Conservation (phyloP, 2,113 vertebrate genomes). For the Phasianus colchicus region DNA sequence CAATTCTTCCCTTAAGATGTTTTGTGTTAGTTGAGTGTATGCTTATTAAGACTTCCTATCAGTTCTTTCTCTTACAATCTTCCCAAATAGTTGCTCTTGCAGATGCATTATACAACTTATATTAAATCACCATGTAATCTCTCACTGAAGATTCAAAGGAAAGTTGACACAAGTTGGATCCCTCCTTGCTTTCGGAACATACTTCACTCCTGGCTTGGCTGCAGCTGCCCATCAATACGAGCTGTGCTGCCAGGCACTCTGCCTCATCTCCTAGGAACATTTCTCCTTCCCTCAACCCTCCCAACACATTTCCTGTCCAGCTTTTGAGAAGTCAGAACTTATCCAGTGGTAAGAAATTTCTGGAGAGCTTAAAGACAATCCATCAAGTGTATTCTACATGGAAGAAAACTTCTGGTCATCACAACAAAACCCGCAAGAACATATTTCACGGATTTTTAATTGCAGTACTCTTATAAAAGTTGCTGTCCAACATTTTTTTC, state of each 20-base stretch:
- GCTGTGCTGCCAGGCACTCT: neutral
- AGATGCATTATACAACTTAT: neutral
- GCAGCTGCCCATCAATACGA: fast-evolving
- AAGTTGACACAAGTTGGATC: neutral
- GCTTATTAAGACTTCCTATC: neutral
- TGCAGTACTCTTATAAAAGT: constrained; percentile 40
- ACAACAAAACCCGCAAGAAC: neutral
- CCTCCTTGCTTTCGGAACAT: neutral
- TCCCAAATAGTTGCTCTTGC: neutral
- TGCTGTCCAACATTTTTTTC: neutral
- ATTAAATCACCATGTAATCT: neutral
- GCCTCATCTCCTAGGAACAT: neutral
- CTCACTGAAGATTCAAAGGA: neutral
- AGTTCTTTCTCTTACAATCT: neutral
- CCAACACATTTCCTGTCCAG: neutral
- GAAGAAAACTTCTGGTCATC: neutral
- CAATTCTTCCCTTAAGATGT: neutral
- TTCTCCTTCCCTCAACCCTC: neutral
- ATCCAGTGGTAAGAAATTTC: neutral
- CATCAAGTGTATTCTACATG: neutral
- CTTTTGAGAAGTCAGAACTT: neutral
- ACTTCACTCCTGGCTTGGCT: neutral
- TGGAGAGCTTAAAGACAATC: neutral
- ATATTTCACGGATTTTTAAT: constrained; percentile 37
- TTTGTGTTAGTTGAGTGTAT: neutral